Conservation (phyloP, 2,797 vertebrate species). For the Mus minutoides region DNA sequence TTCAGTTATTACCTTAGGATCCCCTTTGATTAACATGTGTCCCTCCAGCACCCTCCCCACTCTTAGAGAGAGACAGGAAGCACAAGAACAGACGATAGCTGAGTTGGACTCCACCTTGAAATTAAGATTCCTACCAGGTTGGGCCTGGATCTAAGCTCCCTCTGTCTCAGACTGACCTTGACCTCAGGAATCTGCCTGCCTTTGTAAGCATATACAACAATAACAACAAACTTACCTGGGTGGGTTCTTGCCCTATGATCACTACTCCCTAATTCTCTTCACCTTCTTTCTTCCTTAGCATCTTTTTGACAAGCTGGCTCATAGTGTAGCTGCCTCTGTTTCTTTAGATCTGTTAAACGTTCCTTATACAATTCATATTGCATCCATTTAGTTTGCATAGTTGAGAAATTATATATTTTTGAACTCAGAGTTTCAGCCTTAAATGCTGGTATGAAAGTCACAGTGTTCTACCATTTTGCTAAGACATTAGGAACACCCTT, state of each 20-base stretch:
- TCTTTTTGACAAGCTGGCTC: not conserved
- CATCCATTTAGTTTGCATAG: not conserved
- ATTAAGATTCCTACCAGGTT: not conserved
- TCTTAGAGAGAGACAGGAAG: not conserved
- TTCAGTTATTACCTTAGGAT: not conserved
- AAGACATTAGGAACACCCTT: not conserved
- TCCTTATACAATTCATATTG: not conserved
- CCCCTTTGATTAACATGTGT: not conserved
- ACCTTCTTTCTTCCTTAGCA: not conserved
- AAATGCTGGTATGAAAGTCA: not conserved
- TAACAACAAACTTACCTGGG: not conserved
- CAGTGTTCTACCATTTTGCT: not conserved
- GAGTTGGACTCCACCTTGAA: not conserved
- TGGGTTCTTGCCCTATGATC: not conserved
- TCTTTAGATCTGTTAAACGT: not conserved
- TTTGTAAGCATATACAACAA: not conserved
- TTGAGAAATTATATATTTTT: not conserved
- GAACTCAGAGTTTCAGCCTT: not conserved
- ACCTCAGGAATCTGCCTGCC: not conserved
- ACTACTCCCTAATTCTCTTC: not conserved
- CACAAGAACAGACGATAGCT: not conserved
- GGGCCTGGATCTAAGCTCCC: not conserved
- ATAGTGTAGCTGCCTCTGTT: not conserved
- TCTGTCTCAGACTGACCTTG: not conserved
- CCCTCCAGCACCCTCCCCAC: no score